Percentiles rank a stretch among this genome's conserved stretches.
These are phyloP conservation scores for Tenrec ecaudatus DNA, from an alignment of 2,113 vertebrate genomes.

Conservation along the genomic window DNA sequence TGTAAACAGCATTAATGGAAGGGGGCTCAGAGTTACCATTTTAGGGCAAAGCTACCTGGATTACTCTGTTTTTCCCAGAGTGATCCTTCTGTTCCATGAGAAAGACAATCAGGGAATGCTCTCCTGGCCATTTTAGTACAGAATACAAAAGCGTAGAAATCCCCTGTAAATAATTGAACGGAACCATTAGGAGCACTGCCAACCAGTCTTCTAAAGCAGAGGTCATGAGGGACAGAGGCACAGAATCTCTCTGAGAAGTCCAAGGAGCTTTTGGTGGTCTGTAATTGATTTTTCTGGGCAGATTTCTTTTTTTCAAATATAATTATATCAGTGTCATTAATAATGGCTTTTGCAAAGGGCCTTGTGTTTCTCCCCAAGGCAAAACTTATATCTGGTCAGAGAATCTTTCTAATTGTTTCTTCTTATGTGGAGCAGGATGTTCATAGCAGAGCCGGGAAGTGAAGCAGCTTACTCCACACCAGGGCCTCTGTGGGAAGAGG, in stretches of 20 bases:
- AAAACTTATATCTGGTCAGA: slow-evolving; percentile 82
- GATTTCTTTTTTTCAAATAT: slow-evolving; percentile 79
- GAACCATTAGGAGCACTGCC: slow-evolving; percentile 76
- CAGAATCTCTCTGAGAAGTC: slow-evolving; percentile 74
- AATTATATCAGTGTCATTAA: slow-evolving; percentile 84
- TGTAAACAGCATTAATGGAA: background rate
- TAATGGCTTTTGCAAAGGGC: slow-evolving; percentile 77
- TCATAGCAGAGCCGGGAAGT: slow-evolving; percentile 82
- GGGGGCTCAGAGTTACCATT: slow-evolving; percentile 14
- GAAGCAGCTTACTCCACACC: slow-evolving; percentile 81
- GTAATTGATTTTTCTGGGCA: slow-evolving; percentile 83
- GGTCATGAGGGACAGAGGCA: slow-evolving; percentile 49
- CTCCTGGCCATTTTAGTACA: slow-evolving; percentile 74
- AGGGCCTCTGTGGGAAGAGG: slow-evolving; percentile 80
- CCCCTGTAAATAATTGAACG: slow-evolving; percentile 81
- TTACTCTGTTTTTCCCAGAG: slow-evolving; percentile 46
- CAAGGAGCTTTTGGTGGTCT: slow-evolving; percentile 77
- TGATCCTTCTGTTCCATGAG: slow-evolving; percentile 65
- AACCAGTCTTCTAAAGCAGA: slow-evolving; percentile 76
- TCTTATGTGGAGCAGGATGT: slow-evolving; percentile 80
- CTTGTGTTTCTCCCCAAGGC: slow-evolving; percentile 74
- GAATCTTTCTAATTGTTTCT: slow-evolving; percentile 81
- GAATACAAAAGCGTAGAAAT: slow-evolving; percentile 78
- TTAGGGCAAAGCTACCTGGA: slow-evolving; percentile 66
- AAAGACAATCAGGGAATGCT: slow-evolving; percentile 65